These are phyloP conservation scores for Penaeus japonicus DNA, from an alignment of 1,140 invertebrate species.

Conservation along the genomic window DNA sequence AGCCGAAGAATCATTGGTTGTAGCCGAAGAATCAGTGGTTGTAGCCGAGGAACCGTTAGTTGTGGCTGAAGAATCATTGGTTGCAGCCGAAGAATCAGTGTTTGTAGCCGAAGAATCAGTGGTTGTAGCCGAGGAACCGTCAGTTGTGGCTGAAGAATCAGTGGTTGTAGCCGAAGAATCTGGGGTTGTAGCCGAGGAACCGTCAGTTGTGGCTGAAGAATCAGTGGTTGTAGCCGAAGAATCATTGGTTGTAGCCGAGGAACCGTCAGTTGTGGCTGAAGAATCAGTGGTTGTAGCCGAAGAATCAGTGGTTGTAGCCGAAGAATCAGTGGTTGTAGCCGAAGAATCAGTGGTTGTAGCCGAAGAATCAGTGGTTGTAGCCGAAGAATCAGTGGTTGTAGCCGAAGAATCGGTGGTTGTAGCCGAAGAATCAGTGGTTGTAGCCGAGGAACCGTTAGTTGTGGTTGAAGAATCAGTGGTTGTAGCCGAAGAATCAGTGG, in stretches of 20 bases:
- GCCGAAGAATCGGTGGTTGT: background rate
- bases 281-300: background rate
- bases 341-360: background rate
- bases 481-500: background rate
- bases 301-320: background rate
- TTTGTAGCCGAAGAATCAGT: background rate
- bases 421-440: background rate
- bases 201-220: background rate
- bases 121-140: background rate
- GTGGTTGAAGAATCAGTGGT: background rate
- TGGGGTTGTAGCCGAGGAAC: background rate
- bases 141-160: background rate
- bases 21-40: background rate
- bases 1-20: background rate
- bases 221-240: background rate
- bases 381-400: background rate
- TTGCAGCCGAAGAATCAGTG: background rate
- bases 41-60: background rate
- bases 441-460: background rate
- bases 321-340: background rate
- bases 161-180: background rate
- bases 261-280: background rate
- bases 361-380: background rate
- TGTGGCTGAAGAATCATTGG: background rate
- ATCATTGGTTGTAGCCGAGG: background rate